Evolutionary conservation across 2,888 invertebrate genomes (phyloP).

Genomic region (Thymelicus lineola): DNA sequence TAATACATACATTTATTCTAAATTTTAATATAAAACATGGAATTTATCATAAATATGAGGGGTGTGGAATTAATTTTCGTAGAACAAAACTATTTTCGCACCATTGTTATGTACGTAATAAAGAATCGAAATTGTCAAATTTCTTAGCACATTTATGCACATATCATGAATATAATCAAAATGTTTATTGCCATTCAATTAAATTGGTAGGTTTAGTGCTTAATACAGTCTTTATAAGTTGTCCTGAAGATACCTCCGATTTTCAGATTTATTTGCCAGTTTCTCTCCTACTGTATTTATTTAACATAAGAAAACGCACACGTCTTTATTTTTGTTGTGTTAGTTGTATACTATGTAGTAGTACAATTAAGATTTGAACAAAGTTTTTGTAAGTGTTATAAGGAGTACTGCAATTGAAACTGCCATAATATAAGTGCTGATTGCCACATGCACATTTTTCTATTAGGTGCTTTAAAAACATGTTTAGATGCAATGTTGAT

Average conservation of each 20-base stretch:
- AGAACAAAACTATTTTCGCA: not conserved
- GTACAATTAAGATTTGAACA: conserved; percentile 35
- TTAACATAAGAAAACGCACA: conserved; percentile 1
- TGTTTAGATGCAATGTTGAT: conserved; percentile 27
- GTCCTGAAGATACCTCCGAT: conserved; percentile 18
- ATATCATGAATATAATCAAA: conserved; percentile 29
- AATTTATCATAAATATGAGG: not conserved
- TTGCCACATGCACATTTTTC: conserved; percentile 36
- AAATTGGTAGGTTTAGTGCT: conserved; percentile 5
- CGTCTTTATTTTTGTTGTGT: conserved; percentile 19
- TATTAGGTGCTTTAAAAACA: conserved; percentile 24
- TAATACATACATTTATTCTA: not conserved
- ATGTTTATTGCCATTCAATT: conserved; percentile 22
- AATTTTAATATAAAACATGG: not conserved
- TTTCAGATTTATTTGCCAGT: conserved; percentile 15
- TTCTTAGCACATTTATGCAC: conserved; percentile 29
- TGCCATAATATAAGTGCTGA: conserved; percentile 37
- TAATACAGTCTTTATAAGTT: conserved; percentile 5
- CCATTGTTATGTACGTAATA: not conserved
- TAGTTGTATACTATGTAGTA: conserved; percentile 13
- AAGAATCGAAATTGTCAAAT: not conserved
- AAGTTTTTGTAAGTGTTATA: conserved; percentile 28
- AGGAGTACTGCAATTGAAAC: conserved; percentile 21
- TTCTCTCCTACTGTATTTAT: conserved; percentile 9
- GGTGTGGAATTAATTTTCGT: not conserved